Evolutionary conservation across 2,797 vertebrate species (phyloP).

Genomic region (Hydrophis major): DNA sequence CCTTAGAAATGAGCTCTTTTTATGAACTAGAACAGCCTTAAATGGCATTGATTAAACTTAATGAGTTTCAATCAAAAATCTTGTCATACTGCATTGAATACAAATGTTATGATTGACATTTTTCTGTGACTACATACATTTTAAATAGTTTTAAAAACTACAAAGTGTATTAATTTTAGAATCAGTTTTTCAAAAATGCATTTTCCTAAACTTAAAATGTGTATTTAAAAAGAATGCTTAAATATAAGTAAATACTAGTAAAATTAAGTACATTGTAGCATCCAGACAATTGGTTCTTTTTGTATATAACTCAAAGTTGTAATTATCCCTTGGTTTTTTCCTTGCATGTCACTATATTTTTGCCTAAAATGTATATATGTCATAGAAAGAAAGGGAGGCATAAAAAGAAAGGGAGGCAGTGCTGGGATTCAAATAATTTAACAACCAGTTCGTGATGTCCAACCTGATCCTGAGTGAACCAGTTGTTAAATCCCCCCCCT

Average conservation of each 20-base stretch:
- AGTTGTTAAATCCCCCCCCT: no score
- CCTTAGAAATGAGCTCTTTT: constrained; percentile 32
- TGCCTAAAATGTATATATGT: not conserved
- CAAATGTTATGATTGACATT: constrained; percentile 49
- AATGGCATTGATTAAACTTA: constrained; percentile 47
- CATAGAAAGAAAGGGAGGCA: not conserved
- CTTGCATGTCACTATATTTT: not conserved
- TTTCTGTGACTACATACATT: constrained; percentile 32
- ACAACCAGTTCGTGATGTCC: no score
- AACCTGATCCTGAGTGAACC: no score
- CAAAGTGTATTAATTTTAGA: constrained; percentile 44
- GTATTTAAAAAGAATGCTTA: not conserved
- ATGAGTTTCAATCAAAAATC: constrained; percentile 43
- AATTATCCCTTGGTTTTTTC: not conserved
- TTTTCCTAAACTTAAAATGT: not conserved
- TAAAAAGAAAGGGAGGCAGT: not conserved
- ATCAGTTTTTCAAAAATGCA: not conserved
- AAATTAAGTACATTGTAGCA: not conserved
- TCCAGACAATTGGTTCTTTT: not conserved
- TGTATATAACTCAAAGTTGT: not conserved
- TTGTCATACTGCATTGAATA: constrained; percentile 26
- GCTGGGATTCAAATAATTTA: no score
- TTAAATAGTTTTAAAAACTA: constrained; percentile 48
- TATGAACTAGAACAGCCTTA: constrained; percentile 4
- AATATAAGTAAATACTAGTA: not conserved